Evolutionary conservation across 2,797 vertebrate genomes (phyloP), one percentile per base, ranked within the genome.

Genomic region (Clarias pachynema): DNA sequence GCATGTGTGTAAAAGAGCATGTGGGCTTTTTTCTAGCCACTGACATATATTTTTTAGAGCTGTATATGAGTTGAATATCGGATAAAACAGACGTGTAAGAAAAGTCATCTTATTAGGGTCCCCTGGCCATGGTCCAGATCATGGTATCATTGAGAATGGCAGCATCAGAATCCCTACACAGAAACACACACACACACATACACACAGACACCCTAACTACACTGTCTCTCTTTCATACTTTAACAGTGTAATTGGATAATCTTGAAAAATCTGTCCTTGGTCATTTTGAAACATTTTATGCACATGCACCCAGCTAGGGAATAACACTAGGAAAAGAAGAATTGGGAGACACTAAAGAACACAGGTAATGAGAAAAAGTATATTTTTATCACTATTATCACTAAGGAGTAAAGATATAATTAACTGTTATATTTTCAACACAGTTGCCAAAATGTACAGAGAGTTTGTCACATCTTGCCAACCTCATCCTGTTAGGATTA

Each of bases 71-170:
- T 29, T 77, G 29, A 59, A 78, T 24, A 24, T 24, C 22, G 62
- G 12, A 56, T 53, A 31, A 57, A 26, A 18, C 63, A 69, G 63
- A 79, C 24, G 34, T 79, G 31, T 31, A 44, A 79, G 56, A 80
- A 79, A 79, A 56, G 5, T 70, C 56, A 85, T 40, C n/a, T 79
- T 79, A 4, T 31, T 72, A 62, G 18, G 31, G 31, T 60, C 18
- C 40, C 37, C 26, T 85, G 77, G 66, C 77, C 15, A 73, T 31
- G 22, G 26, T 85, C 77, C 84, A 80, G 57, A 81, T 53, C 26
- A 81, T 85, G 84, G 81, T 74, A 60, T 85, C 84, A 85, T 72
- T 34, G 70, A 7, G 40, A 49, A 80, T 80, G 59, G 81, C 78
- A 85, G 81, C 68, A 85, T 18, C 18, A 37, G 16, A 63, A n/a